These are phyloP conservation scores for Chesias legatella DNA, from an alignment of 2,888 invertebrate genomes.

Conservation along the genomic window DNA sequence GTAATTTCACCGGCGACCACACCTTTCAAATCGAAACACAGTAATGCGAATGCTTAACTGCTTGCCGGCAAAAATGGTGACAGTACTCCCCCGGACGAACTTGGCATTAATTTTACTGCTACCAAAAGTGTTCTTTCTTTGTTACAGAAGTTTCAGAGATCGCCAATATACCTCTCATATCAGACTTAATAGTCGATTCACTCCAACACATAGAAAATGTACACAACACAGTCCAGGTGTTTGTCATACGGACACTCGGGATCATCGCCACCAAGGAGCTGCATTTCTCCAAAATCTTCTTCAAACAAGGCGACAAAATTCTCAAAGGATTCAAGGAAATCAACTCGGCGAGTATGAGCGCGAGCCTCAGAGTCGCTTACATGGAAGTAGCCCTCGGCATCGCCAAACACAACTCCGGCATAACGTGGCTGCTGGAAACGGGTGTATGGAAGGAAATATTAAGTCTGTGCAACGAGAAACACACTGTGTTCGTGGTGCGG, in stretches of 20 bases:
- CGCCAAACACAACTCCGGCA: conserved; percentile 82
- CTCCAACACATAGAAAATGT: conserved; percentile 41
- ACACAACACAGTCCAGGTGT: conserved; percentile 73
- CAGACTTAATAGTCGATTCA: conserved; percentile 51
- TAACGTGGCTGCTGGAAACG: conserved; percentile 82
- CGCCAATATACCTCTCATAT: conserved; percentile 44
- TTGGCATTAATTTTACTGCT: too few relatives aligned
- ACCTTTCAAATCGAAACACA: too few relatives aligned
- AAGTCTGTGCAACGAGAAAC: conserved; percentile 81
- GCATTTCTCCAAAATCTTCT: conserved; percentile 78
- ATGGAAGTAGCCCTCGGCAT: conserved; percentile 82
- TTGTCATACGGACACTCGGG: conserved; percentile 83
- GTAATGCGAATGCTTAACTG: too few relatives aligned
- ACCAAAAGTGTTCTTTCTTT: conserved; percentile 24
- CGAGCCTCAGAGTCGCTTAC: conserved; percentile 84
- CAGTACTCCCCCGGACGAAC: too few relatives aligned
- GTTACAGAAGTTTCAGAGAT: conserved; percentile 56
- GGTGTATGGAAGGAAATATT: conserved; percentile 84
- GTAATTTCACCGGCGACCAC: too few relatives aligned
- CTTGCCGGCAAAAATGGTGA: too few relatives aligned
- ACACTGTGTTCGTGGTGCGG: conserved; percentile 86
- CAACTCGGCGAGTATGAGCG: conserved; percentile 59
- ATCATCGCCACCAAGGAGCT: conserved; percentile 80
- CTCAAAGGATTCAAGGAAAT: conserved; percentile 46
- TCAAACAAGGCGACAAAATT: conserved; percentile 49